phyloP scores from a whole-genome alignment of 2,888 invertebrate species.

The Philaethria dido region DNA sequence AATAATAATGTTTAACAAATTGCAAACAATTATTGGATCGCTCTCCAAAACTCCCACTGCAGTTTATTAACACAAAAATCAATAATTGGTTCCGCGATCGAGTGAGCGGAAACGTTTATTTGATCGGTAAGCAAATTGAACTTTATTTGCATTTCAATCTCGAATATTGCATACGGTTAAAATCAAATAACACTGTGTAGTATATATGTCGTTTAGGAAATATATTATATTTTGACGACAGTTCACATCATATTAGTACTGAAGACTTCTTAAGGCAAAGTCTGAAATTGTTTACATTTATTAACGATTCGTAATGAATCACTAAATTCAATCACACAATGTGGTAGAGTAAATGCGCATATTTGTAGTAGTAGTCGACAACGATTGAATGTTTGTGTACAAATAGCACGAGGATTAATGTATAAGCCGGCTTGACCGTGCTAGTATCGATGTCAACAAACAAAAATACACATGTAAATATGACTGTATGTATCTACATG shows the following conservation, averaged over 20 bases:
- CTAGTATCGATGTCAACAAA: slow-evolving; percentile 48
- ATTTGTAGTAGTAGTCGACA: slow-evolving; percentile 38
- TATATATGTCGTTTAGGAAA: not conserved
- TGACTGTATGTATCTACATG: slow-evolving; percentile 41
- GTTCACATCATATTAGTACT: not conserved
- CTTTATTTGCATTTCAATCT: slow-evolving; percentile 20
- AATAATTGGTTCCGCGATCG: slow-evolving; percentile 17
- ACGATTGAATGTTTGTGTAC: slow-evolving; percentile 51
- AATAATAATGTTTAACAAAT: slow-evolving; percentile 20
- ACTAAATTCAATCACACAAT: slow-evolving; percentile 1
- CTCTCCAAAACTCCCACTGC: slow-evolving; percentile 20
- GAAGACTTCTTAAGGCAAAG: not conserved
- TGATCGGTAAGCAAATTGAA: slow-evolving; percentile 21
- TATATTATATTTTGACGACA: not conserved
- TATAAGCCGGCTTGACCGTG: slow-evolving; percentile 37
- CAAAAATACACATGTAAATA: slow-evolving; percentile 47
- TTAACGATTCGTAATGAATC: not conserved
- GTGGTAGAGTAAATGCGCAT: slow-evolving; percentile 8
- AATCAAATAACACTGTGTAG: not conserved
- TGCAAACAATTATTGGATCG: slow-evolving; percentile 16
- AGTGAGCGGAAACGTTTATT: slow-evolving; percentile 27
- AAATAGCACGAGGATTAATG: slow-evolving; percentile 51
- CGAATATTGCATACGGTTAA: slow-evolving; percentile 8
- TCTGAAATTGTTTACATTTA: not conserved
- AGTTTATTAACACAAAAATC: slow-evolving; percentile 27